These are phyloP conservation scores for Hirtodrosophila confusa DNA, from an alignment of 2,888 invertebrate genomes.

Conservation along the genomic window DNA sequence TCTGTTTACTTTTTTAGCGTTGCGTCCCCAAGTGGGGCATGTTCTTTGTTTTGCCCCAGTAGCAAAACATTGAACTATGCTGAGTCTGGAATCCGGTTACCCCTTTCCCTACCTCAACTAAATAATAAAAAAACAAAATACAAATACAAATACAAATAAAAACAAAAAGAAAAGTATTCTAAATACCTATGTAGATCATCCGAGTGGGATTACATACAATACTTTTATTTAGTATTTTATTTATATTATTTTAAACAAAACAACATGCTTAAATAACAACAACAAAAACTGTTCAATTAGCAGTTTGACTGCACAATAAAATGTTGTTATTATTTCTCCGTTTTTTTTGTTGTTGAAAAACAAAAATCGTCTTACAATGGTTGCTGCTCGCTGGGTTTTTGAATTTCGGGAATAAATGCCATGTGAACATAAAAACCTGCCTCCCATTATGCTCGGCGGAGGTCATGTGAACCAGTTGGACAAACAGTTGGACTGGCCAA, in stretches of 20 bases:
- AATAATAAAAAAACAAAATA: too few relatives aligned
- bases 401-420: slow-evolving; percentile 17
- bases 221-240: slow-evolving; percentile 1
- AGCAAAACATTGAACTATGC: slow-evolving; percentile 64
- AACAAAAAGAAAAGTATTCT: neutral
- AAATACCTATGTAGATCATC: neutral
- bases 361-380: slow-evolving; percentile 25
- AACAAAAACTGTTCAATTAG: slow-evolving; percentile 65
- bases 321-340: neutral
- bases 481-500: slow-evolving; percentile 27
- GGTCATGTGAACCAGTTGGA: slow-evolving; percentile 66
- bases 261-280: slow-evolving; percentile 37
- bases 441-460: slow-evolving; percentile 26
- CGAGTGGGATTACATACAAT: slow-evolving; percentile 18
- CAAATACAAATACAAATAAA: too few relatives aligned
- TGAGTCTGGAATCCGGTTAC: slow-evolving; percentile 40
- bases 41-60: slow-evolving; percentile 64
- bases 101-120: neutral
- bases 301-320: slow-evolving; percentile 41
- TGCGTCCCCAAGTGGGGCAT: slow-evolving; percentile 59
- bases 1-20: slow-evolving; percentile 58
- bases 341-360: slow-evolving; percentile 8
- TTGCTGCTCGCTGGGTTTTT: slow-evolving; percentile 25
- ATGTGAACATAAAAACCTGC: slow-evolving; percentile 29
- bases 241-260: slow-evolving; percentile 45